A percentile compares a stretch with the other conserved stretches of the same genome.
phyloP scores from a whole-genome alignment of 2,888 invertebrate genomes.

The Glyphotaelius pellucidus region DNA sequence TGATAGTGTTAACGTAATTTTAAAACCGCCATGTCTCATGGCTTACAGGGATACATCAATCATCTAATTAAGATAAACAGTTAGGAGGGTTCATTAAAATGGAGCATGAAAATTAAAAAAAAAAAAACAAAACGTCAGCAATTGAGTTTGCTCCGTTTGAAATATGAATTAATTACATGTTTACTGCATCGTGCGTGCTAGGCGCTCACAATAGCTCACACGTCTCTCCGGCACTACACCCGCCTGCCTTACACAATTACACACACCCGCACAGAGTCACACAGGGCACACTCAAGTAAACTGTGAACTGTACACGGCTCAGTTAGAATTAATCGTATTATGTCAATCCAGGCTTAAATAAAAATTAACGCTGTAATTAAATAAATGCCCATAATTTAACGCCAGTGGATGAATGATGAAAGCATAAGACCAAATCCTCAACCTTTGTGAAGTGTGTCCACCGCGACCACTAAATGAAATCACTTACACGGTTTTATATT shows the following conservation, averaged over 20 bases:
- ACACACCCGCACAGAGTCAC: constrained; percentile 10
- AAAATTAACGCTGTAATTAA: constrained; percentile 58
- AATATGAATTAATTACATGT: constrained; percentile 63
- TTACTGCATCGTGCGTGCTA: constrained; percentile 47
- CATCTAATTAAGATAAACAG: constrained; percentile 60
- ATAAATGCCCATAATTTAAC: constrained; percentile 44
- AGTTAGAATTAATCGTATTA: constrained; percentile 60
- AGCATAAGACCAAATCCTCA: neutral
- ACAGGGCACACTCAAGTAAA: neutral
- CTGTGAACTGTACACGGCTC: neutral
- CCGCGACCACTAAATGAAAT: neutral
- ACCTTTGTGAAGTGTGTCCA: neutral
- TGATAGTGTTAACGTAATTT: neutral
- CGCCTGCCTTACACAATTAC: neutral
- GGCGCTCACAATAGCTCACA: constrained; percentile 20
- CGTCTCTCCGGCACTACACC: constrained; percentile 24
- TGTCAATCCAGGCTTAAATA: constrained; percentile 55
- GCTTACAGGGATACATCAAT: constrained; percentile 51
- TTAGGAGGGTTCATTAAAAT: constrained; percentile 60
- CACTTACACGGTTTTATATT: neutral
- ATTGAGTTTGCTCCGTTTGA: constrained; percentile 58
- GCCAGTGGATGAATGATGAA: neutral
- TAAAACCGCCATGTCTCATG: neutral
- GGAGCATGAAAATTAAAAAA: constrained; percentile 62
- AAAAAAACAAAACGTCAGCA: constrained; percentile 62